These are phyloP conservation scores for Solea solea DNA, from an alignment of 2,113 vertebrate genomes.

Conservation along the genomic window DNA sequence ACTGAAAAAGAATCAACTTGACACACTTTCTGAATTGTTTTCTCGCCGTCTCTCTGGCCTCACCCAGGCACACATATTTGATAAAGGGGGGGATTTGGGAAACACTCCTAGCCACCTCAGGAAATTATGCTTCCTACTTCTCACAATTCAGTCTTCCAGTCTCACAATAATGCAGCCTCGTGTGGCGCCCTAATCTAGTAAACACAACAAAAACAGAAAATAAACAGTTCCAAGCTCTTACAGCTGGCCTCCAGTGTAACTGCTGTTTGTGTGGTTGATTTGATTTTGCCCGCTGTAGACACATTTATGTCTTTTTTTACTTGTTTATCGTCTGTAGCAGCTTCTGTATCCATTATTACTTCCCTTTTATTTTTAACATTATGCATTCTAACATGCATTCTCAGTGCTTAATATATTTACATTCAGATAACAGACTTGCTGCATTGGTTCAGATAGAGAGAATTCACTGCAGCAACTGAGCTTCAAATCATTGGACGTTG, in stretches of 20 bases:
- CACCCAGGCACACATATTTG: constrained; percentile 3
- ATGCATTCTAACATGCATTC: too few relatives aligned
- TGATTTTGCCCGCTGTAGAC: neutral
- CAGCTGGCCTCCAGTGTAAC: neutral
- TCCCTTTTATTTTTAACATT: too few relatives aligned
- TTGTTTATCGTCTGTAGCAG: too few relatives aligned
- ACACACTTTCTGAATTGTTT: neutral
- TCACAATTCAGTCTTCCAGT: neutral
- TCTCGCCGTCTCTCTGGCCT: constrained; percentile 3
- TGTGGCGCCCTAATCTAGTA: neutral
- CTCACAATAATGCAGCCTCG: neutral
- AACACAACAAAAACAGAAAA: neutral
- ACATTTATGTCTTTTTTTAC: neutral
- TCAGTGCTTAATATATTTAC: neutral
- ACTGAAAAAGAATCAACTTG: neutral
- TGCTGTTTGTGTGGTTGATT: neutral
- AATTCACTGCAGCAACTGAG: neutral
- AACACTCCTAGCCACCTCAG: neutral
- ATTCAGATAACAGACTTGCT: neutral
- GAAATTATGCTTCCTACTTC: neutral
- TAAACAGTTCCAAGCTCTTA: neutral
- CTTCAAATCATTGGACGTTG: neutral
- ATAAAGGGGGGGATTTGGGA: neutral
- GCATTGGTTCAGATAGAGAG: neutral
- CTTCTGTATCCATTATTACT: too few relatives aligned